Base-by-base conservation (phyloP, 2,797 vertebrate species). In the Microcaecilia unicolor region DNA sequence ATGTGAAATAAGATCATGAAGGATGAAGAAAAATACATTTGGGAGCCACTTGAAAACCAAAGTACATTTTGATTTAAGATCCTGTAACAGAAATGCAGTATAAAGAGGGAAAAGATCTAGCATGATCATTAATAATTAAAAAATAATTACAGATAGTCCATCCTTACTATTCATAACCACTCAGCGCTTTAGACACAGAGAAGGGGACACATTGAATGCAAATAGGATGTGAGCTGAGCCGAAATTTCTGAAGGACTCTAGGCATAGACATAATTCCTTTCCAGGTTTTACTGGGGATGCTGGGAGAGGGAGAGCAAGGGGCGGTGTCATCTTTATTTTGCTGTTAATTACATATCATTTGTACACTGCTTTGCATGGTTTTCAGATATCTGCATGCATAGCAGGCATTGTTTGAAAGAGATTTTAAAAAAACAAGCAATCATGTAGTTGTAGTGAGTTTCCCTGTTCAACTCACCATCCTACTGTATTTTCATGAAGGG, bases 51-150 rank as follows among this genome's bases (percentile, higher is more conserved):
- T 63, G 61, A 70, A 64, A 74, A 72, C 62, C 52, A 69, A 77
- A 70, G 65, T 67, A 69, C 70, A 64, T 76, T 74, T 80, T 73
- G 59, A 80, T 79, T 80, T 80, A 75, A 77, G 64, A 74, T 70
- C 75, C 73, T 74, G 76, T 78, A 78, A 75, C 58, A 63, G 72
- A 76, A 83, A 78, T 64, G 63, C 68, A 81, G 74, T 74, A 64
- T 76, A 71, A 70, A 81, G n/a, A 76, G 69, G 63, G 70, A 70
- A 67, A 49, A 58, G 66, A 72, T 80, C 72, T 78, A 80, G 81
- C 74, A 76, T 80, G 81, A 78, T 64, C 64, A 76, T 83, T 78
- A 78, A 81, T 83, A 76, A 83, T 81, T 80, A 69, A 84, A 81
- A 81, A 83, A 80, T 80, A 78, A 83, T 81, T 83, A 80, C 68